phyloP scores from a whole-genome alignment of 2,113 vertebrate species.

The Corvus moneduloides region DNA sequence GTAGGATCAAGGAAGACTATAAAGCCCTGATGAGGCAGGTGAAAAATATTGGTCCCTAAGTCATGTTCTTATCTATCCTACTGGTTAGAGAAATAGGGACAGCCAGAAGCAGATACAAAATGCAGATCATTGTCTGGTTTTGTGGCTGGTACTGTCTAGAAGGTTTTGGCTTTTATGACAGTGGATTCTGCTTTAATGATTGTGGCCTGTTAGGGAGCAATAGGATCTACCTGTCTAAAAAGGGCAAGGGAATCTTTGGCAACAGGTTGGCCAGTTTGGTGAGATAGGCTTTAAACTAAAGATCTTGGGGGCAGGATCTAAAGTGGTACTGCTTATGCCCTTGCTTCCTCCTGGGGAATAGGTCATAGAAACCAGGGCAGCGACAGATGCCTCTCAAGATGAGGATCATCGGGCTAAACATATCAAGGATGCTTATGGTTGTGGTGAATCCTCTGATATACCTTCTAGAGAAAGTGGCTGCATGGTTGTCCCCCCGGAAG shows the following conservation, averaged over 20 bases:
- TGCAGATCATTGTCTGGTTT: background rate
- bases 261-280: background rate
- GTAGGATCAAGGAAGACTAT: background rate
- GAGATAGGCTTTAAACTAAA: background rate
- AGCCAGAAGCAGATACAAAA: background rate
- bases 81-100: background rate
- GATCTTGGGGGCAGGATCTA: background rate
- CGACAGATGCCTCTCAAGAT: background rate
- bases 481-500: background rate
- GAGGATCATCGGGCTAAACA: background rate
- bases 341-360: background rate
- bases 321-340: background rate
- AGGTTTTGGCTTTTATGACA: background rate
- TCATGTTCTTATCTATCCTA: background rate
- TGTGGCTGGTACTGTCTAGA: accelerated
- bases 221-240: background rate
- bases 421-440: background rate
- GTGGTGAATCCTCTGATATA: background rate
- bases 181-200: background rate
- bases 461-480: background rate
- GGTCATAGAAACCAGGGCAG: background rate
- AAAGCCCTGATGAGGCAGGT: background rate
- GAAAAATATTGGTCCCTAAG: background rate
- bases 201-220: background rate
- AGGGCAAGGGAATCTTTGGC: background rate